These are phyloP conservation scores for Hetaerina americana DNA, from an alignment of 1,140 invertebrate species.

Conservation along the genomic window DNA sequence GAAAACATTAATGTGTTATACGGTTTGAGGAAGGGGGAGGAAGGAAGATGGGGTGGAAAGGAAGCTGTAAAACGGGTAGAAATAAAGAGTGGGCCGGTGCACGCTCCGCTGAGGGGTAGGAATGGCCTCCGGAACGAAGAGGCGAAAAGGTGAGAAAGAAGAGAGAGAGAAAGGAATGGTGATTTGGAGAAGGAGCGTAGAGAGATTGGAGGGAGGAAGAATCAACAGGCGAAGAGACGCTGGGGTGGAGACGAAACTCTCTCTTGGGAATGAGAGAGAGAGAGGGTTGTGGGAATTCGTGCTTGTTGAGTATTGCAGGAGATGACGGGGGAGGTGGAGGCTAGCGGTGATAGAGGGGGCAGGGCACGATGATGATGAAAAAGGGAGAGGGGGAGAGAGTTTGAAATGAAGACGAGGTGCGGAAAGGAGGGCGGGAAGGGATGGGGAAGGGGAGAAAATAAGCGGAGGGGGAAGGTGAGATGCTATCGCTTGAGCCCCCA, in stretches of 20 bases:
- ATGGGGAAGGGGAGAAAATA: no score
- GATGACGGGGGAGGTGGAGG: no score
- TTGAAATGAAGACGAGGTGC: neutral
- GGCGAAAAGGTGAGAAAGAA: no score
- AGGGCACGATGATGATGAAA: neutral
- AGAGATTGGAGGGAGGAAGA: no score
- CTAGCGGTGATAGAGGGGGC: neutral
- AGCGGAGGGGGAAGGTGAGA: neutral
- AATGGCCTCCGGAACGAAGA: no score
- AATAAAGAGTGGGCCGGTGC: neutral
- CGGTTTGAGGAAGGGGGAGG: neutral
- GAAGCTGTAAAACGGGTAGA: neutral
- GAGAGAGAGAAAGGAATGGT: neutral
- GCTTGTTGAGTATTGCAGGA: no score
- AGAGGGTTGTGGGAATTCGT: no score
- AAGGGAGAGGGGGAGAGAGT: neutral
- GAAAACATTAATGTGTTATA: no score
- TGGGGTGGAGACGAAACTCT: no score
- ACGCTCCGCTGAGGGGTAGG: neutral
- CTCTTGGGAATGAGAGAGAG: no score
- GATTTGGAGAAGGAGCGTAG: neutral
- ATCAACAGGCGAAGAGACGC: no score
- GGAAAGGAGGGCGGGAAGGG: neutral
- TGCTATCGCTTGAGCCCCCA: neutral
- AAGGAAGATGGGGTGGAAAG: neutral